A percentile compares a stretch with the other conserved stretches of the same genome.
Evolutionary conservation across 64 coral and sea anemone genomes (phyloP).

Genomic region (Actinia equina): DNA sequence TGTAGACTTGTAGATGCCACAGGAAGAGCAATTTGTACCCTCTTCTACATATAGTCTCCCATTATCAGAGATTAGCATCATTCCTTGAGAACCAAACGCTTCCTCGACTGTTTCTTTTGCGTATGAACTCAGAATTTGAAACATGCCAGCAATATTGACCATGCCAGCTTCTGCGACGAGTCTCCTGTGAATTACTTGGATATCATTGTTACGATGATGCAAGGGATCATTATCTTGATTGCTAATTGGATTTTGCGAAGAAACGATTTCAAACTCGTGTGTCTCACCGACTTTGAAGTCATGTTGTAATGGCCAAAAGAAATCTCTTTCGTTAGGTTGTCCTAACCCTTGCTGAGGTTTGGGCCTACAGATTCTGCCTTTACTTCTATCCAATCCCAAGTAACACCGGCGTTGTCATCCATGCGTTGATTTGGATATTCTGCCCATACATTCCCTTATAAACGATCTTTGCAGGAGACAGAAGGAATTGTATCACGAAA

Average conservation of each 20-base stretch:
- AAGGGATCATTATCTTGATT: background rate
- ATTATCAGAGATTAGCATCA: too few species aligned
- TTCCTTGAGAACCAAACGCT: too few species aligned
- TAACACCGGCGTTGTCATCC: background rate
- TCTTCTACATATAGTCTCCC: background rate
- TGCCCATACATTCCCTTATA: too few species aligned
- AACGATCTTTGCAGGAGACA: too few species aligned
- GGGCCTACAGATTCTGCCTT: background rate
- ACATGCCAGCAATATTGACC: too few species aligned
- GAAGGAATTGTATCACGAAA: too few species aligned
- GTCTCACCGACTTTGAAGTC: background rate
- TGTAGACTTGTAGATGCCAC: background rate
- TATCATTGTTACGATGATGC: background rate
- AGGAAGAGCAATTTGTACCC: background rate
- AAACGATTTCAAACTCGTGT: background rate
- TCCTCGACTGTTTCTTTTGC: too few species aligned
- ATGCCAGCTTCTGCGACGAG: background rate
- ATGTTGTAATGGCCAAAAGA: background rate
- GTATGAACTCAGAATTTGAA: too few species aligned
- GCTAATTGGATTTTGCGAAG: too few species aligned
- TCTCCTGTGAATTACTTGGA: background rate
- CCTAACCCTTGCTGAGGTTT: background rate
- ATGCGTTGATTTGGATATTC: background rate
- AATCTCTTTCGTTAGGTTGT: background rate
- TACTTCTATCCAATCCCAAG: background rate